Evolutionary conservation across 2,113 vertebrate species (phyloP), one percentile per base, ranked within the genome.

Genomic region (Bujurquina vittata): DNA sequence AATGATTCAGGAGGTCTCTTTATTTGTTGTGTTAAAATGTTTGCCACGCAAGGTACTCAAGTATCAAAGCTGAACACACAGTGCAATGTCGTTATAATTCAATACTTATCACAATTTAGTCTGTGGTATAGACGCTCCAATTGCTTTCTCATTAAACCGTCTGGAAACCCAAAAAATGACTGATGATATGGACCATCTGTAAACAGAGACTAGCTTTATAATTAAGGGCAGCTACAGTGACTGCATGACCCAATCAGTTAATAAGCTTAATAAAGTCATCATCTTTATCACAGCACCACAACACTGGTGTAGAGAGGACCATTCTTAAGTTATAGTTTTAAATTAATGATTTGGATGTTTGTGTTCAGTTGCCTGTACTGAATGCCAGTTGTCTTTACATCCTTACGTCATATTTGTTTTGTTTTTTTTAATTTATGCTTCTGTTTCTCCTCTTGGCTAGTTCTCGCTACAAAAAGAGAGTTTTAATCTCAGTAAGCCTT

Each of bases 71-170:
- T 37, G 15, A 56, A 37, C 52, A 23, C 18, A 23, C 15, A 22
- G 11, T 26, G 20, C 43, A 63, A 84, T 49, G 49, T 31, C 49
- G 1, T 62, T 79, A 62, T 61, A 56, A 79, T 79, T 79, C 18
- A 43, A 10, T n/a, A 62, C 55, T 78, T 84, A 57, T 62, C 26
- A 12, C 33, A 73, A 37, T 55, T 72, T 61, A 62, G 57, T 46
- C 46, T 78, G 75, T 55, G 43, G 43, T 61, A 43, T 57, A 84
- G 62, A 84, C 74, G 5, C 31, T 65, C 17, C 23, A 46, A 65
- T 82, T 65, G 59, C 72, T 75, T n/a, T 75, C 7, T 17, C 55
- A 76, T 83, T 83, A 77, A 43, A n/a, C 40, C 2, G 7, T 75
- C 73, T 77, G 74, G 55, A 65, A 69, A 58, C 29, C 46, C 31